phyloP scores from a whole-genome alignment of 2,888 invertebrate species.

The Eupithecia insigniata region DNA sequence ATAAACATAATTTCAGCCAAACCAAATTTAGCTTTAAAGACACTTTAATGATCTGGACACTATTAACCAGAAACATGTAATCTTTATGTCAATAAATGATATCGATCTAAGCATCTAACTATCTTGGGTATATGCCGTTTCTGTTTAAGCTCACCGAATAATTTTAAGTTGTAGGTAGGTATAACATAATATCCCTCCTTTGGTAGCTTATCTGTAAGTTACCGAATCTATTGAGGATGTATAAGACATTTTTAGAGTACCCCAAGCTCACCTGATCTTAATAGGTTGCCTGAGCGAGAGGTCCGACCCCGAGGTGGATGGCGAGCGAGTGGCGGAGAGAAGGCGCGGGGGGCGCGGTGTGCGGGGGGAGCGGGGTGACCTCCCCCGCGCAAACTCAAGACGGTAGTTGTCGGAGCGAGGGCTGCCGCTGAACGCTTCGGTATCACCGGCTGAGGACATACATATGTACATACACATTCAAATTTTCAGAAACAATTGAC shows the following conservation, averaged over 20 bases:
- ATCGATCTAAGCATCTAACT: neutral
- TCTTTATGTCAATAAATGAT: too few relatives aligned
- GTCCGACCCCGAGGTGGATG: constrained; percentile 76
- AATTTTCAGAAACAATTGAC: neutral
- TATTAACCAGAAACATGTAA: too few relatives aligned
- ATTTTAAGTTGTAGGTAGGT: neutral
- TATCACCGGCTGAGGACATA: constrained; percentile 56
- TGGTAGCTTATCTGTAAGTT: neutral
- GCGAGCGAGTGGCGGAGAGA: constrained; percentile 63
- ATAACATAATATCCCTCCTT: neutral
- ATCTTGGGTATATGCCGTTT: neutral
- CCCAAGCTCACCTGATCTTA: constrained; percentile 67
- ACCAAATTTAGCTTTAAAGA: too few relatives aligned
- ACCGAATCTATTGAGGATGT: neutral
- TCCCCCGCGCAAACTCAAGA: constrained; percentile 88
- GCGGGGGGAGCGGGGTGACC: constrained; percentile 81
- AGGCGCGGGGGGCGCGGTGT: constrained; percentile 75
- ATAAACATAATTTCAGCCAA: too few relatives aligned
- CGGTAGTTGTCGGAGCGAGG: constrained; percentile 87
- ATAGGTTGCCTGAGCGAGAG: constrained; percentile 73
- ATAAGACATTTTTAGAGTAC: neutral
- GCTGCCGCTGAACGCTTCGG: constrained; percentile 74
- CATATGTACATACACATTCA: neutral
- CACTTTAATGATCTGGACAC: too few relatives aligned
- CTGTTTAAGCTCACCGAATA: neutral